Evolutionary conservation across 1,140 invertebrate species (phyloP).

Genomic region (Drosophila ananassae): DNA sequence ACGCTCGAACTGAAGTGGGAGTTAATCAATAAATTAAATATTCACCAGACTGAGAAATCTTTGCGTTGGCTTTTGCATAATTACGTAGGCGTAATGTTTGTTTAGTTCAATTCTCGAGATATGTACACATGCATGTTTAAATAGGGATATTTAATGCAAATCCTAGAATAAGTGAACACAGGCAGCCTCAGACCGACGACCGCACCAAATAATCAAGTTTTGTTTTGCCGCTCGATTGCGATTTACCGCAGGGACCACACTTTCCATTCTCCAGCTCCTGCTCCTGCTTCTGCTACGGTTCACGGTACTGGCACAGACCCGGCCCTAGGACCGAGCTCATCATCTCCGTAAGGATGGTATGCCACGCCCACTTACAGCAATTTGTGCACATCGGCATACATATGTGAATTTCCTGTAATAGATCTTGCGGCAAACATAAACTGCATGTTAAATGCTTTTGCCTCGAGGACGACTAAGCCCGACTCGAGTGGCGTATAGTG

Average conservation of each 20-base stretch:
- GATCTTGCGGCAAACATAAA: slow-evolving; percentile 81
- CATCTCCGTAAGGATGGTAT: slow-evolving; percentile 29
- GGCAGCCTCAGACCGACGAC: slow-evolving; percentile 30
- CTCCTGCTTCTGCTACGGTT: neutral
- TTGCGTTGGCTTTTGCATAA: slow-evolving; percentile 44
- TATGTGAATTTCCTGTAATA: slow-evolving; percentile 79
- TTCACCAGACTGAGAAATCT: slow-evolving; percentile 16
- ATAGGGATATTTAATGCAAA: slow-evolving; percentile 67
- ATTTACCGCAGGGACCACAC: slow-evolving; percentile 61
- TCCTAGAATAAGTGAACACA: slow-evolving; percentile 33
- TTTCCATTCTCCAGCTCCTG: neutral
- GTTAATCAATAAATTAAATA: slow-evolving; percentile 60
- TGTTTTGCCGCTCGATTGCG: slow-evolving; percentile 76
- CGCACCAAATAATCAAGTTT: slow-evolving; percentile 76
- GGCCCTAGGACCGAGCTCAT: slow-evolving; percentile 19
- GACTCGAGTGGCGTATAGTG: slow-evolving; percentile 5
- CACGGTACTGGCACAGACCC: neutral
- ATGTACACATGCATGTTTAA: slow-evolving; percentile 49
- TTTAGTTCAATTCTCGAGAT: slow-evolving; percentile 57
- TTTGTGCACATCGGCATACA: slow-evolving; percentile 65
- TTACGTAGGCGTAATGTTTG: slow-evolving; percentile 71
- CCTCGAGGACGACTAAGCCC: slow-evolving; percentile 51
- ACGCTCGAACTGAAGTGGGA: neutral
- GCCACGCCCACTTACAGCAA: slow-evolving; percentile 59
- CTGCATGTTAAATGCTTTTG: slow-evolving; percentile 80